Conservation (phyloP, 1,140 invertebrate genomes). For the Homalodisca vitripennis region DNA sequence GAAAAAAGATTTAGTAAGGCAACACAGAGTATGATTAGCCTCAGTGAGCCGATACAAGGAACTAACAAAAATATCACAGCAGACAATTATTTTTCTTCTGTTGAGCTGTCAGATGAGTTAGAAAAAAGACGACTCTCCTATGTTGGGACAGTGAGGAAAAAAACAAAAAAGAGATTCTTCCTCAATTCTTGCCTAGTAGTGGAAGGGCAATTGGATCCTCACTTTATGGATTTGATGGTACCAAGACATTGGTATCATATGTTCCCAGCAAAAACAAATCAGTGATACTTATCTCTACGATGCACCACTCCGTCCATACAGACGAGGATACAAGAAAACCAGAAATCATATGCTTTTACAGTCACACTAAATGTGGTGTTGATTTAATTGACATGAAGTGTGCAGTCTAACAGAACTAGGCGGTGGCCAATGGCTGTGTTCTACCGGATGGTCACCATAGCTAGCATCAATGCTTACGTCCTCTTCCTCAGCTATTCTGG, state of each 20-base stretch:
- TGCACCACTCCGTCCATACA: constrained; percentile 36
- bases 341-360: constrained; percentile 46
- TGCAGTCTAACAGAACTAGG: constrained; percentile 9
- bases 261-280: constrained; percentile 42
- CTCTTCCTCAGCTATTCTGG: background rate
- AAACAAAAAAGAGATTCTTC: background rate
- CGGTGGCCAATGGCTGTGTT: constrained; percentile 8
- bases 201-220: background rate
- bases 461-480: background rate
- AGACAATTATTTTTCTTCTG: constrained; percentile 49
- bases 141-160: constrained; percentile 49
- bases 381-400: constrained; percentile 46
- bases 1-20: constrained; percentile 4
- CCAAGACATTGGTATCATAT: constrained; percentile 29
- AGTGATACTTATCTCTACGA: constrained; percentile 37
- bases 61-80: constrained; percentile 45
- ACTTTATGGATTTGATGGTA: background rate
- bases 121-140: constrained; percentile 44
- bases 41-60: constrained; percentile 37
- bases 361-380: constrained; percentile 50
- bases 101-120: constrained; percentile 44
- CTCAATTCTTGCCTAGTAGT: too few relatives aligned
- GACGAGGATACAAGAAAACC: constrained; percentile 41
- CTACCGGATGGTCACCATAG: background rate
- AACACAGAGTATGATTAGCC: constrained; percentile 12